Evolutionary conservation across 2,888 invertebrate genomes (phyloP), one percentile per base, ranked within the genome.

Genomic region (Drosophila flavopinicola): DNA sequence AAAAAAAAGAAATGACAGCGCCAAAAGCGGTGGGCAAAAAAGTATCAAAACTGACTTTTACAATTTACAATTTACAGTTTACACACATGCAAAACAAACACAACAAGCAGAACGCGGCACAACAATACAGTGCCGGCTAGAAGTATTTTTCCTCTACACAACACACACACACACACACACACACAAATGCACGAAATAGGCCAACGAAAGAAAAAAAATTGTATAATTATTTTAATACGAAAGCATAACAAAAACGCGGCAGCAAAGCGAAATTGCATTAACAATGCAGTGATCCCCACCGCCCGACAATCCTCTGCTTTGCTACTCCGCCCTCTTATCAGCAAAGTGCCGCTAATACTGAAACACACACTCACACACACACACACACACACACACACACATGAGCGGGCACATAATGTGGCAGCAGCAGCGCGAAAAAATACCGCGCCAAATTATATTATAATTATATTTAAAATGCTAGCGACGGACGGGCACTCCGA

Each of bases 381-480:
- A 45, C 27, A 61, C 44, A 65, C 27, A 64, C 32, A 73, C 45
- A 53, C 30, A 48, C 15, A 49, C 42, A 63, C 35, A 53, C 35
- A 44, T 38, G 52, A 56, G 45, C 54, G 32, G 25, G 44, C 30
- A 52, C 24, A 56, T 54, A 56, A 64, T 54, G 37, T 44, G 56
- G 42, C 61, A 66, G 47, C 71, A 78, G 44, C 25, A 73, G 47
- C 47, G 42, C 52, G 59, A 74, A 84, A 80, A 87, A 85, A 75
- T 87, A 63, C 85, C 69, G 65, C 63, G 59, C 85, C 85, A 85
- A 83, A 85, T 87, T 83, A 85, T 87, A 82, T 85, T 82, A 83
- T 87, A 83, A 83, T 87, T 85, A 83, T 83, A 87, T 79, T 85
- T 83, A 85, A 83, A 83, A 83, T 85, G 84, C 66, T 76, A 74